Evolutionary conservation across 1,140 invertebrate species (phyloP).

Genomic region (Zaprionus vittiger): DNA sequence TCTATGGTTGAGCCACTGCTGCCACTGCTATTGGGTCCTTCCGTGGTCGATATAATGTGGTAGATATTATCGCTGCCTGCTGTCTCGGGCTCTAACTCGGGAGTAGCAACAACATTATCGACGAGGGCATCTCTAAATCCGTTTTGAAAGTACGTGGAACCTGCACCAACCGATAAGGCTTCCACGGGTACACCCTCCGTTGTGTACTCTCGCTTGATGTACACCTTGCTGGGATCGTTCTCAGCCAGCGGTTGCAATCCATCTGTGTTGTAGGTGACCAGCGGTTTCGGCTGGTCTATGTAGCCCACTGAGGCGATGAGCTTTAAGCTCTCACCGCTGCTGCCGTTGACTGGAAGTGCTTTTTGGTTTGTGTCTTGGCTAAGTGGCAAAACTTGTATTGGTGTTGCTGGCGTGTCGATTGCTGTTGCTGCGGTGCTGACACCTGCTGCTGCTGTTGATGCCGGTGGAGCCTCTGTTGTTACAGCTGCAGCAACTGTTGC

Average conservation of each 20-base stretch:
- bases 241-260: conserved; percentile 52
- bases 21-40: conserved; percentile 54
- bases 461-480: conserved; percentile 19
- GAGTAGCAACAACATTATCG: conserved; percentile 16
- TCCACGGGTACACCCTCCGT: conserved; percentile 57
- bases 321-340: conserved; percentile 73
- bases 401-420: conserved; percentile 34
- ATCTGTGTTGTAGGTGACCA: conserved; percentile 59
- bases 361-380: conserved; percentile 66
- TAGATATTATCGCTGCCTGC: conserved; percentile 79
- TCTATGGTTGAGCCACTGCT: conserved; percentile 17
- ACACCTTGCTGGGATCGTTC: conserved; percentile 76
- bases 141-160: conserved; percentile 46
- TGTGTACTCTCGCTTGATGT: conserved; percentile 78
- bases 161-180: background rate
- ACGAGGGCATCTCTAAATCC: conserved; percentile 58
- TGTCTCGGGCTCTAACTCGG: conserved; percentile 70
- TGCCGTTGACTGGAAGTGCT: conserved; percentile 52
- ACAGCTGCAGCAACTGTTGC: conserved; percentile 33
- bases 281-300: conserved; percentile 46
- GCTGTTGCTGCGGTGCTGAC: conserved; percentile 31
- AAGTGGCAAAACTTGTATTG: conserved; percentile 30
- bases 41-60: conserved; percentile 79
- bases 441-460: conserved; percentile 12
- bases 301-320: conserved; percentile 72